Conservation (phyloP, 2,113 vertebrate species). For the Phylloscopus trochiloides region DNA sequence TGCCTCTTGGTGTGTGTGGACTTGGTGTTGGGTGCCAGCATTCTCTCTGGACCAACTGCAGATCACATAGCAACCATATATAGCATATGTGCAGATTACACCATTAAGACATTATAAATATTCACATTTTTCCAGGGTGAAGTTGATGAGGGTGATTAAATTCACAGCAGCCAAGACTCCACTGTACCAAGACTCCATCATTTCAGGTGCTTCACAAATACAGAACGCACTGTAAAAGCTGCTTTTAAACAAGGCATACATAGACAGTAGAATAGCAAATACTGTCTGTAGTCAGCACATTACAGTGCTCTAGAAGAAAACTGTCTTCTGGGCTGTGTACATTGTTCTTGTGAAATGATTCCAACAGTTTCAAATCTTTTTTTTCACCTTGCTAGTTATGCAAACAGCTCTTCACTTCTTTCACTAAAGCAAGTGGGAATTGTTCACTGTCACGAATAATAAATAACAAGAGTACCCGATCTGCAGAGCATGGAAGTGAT, state of each 20-base stretch:
- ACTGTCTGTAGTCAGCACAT: not conserved
- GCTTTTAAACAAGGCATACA: not conserved
- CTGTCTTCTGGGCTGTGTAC: not conserved
- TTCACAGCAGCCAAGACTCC: not conserved
- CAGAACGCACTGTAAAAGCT: not conserved
- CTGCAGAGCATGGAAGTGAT: conserved; percentile 48
- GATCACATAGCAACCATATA: accelerated
- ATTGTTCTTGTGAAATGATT: conserved; percentile 15
- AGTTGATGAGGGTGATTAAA: not conserved
- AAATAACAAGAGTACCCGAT: conserved; percentile 52
- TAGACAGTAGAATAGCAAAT: not conserved
- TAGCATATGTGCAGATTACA: not conserved
- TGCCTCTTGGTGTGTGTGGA: not conserved
- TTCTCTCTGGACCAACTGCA: not conserved
- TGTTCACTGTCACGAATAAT: conserved; percentile 66
- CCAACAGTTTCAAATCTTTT: not conserved
- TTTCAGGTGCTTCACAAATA: not conserved
- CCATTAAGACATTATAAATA: not conserved
- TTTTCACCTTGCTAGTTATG: conserved; percentile 45
- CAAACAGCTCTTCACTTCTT: conserved; percentile 64
- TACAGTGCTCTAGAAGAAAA: not conserved
- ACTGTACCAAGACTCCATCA: not conserved
- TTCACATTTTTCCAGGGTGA: not conserved
- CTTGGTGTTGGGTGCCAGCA: not conserved
- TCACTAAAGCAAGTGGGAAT: conserved; percentile 62